Evolutionary conservation across 2,113 vertebrate species (phyloP), one percentile per base, ranked within the genome.

Genomic region (Symphodus melops): DNA sequence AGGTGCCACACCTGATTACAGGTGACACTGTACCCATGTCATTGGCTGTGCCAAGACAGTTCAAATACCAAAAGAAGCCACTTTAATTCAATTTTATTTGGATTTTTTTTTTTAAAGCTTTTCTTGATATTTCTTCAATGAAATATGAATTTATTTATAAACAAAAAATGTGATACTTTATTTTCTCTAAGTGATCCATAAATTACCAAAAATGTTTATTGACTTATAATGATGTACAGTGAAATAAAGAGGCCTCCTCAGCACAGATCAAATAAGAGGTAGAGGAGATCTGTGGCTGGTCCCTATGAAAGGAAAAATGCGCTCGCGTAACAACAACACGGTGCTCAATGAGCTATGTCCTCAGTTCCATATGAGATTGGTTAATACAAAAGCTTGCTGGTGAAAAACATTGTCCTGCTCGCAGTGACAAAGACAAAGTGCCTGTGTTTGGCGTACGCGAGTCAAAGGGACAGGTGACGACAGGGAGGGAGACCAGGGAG

Each of bases 381-480:
- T 97, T 97, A 97, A 97, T 97, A 96, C 96, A 97, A 95, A 96
- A 95, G 95, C 95, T 95, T 96, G 95, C 96, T 95, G 95, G 95
- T 96, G 90, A 96, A 97, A 96, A 97, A 97, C 96, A 97, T 96
- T 97, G 96, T 97, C 96, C 96, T 96, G 95, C 95, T 95, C 93
- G 91, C 92, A 84, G 92, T 97, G 96, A 97, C 96, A 96, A 95
- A 97, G 96, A 97, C 95, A 96, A 96, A 97, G 96, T 96, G 95
- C 95, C 94, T 95, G 94, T 92, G 92, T 95, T 95, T 93, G 94
- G 95, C 94, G 93, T 94, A 93, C 94, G 94, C 95, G 91, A 95
- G 93, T 95, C 94, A 93, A 92, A 94, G 94, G 94, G 94, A 96
- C 94, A 86, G 94, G 94, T 96, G 96, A 96, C 94, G 96, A 95